Evolutionary conservation across 2,888 invertebrate species (phyloP), one percentile per base, ranked within the genome.

Genomic region (Dioctria linearis): DNA sequence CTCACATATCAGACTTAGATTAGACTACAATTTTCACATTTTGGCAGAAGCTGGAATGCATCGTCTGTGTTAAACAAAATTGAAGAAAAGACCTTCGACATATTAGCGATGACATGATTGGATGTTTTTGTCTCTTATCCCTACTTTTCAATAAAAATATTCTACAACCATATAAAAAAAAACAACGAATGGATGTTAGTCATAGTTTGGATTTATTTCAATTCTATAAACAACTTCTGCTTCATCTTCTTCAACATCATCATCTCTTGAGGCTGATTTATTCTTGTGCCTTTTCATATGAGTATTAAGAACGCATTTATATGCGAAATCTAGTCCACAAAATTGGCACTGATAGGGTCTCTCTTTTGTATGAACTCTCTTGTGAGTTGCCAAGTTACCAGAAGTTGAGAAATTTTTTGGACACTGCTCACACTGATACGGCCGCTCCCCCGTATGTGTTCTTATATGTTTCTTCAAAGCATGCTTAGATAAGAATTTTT

Each of bases 381-480:
- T 49, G 69, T 83, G 83, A 1, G 80, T 78, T n/a, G 79, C 37
- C 42, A 83, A 63, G 67, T 82, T 82, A 9, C 82, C 81, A 13
- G 81, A 82, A 4, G 79, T 80, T 11, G 79, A 40, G 63, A 83
- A 83, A 25, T 11, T 40, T 57, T 82, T 82, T 0, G 69, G 49
- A 11, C 83, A 83, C 5, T 75, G 42, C 11, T 78, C 49, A 51
- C 83, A 83, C 51, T 79, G 57, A 43, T 78, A 82, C 0, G 82
- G 83, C 11, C 76, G 75, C 42, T 83, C 83, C n/a, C 83, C 83
- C 1, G 83, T 83, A 71, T 83, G 83, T 3, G 65, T 78, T 3
- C 83, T 80, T 37, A 82, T 46, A 49, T 82, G 81, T 13, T 81
- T 82, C 3, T 79, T 81, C 3, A 81, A 59, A 37, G 82, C 80